Evolutionary conservation across 2,113 vertebrate species (phyloP), one percentile per base, ranked within the genome.

Genomic region (Lynx canadensis): DNA sequence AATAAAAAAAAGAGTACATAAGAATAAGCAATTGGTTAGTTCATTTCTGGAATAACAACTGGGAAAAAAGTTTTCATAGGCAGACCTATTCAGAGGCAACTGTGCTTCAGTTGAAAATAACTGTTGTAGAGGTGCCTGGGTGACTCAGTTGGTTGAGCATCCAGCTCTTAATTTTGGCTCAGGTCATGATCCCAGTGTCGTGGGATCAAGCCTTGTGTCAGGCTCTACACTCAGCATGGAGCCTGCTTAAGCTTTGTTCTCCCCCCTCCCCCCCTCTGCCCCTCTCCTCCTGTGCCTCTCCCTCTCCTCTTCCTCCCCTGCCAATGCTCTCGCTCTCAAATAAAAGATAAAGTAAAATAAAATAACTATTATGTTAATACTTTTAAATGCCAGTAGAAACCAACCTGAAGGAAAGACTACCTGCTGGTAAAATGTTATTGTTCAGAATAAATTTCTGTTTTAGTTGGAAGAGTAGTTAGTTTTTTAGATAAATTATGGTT

Each of bases 351-450:
- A 57, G 13, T 50, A 14, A 50, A 50, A 45, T 79, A 55, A 63
- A 69, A 87, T 50, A 87, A 60, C n/a, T 93, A 90, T 68, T 65
- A 3, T 41, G 45, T 80, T 87, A 91, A 38, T n/a, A 71, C 5
- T 93, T 96, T 96, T 81, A 89, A 96, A 95, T 94, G 36, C 3
- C 52, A 97, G 66, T 6, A 52, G 13, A 13, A 96, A 97, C 31
- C 1, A 73, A 81, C 94, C 0, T 84, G 19, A 78, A 89, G 1
- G 25, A 82, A 95, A 97, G 78, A 81, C 33, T 65, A 94, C 93
- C 57, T 55, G 25, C 9, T 63, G 85, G 9, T 69, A 96, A 98
- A 57, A 33, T 94, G 31, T 41, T 92, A 80, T 84, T 95, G 1
- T 48, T 95, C 85, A 90, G 12, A 10, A 90, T 83, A 88, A 11